These are phyloP conservation scores for Piscicola geometra DNA, from an alignment of 2,888 invertebrate genomes.

Conservation along the genomic window DNA sequence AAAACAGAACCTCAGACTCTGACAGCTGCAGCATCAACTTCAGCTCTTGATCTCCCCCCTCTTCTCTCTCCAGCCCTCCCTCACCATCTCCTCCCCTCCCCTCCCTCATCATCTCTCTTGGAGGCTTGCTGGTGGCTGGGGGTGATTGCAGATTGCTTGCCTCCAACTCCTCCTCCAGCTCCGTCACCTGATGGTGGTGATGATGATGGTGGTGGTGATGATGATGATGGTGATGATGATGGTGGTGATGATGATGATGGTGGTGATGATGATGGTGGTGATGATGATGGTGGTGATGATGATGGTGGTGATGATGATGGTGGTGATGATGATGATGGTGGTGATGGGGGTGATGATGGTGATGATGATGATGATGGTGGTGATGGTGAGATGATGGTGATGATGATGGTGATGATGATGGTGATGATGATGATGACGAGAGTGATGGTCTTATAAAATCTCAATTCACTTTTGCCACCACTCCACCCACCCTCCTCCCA, in stretches of 20 bases:
- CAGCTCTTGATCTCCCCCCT: slow-evolving; percentile 63
- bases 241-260: neutral
- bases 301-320: neutral
- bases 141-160: slow-evolving; percentile 71
- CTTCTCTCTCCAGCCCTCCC: slow-evolving; percentile 74
- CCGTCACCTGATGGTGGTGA: slow-evolving; percentile 62
- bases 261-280: neutral
- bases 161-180: slow-evolving; percentile 32
- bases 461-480: no score
- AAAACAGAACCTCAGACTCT: slow-evolving; percentile 71
- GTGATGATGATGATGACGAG: slow-evolving; percentile 5
- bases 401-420: slow-evolving; percentile 63
- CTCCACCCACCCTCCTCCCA: no score
- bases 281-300: neutral
- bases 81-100: slow-evolving; percentile 56
- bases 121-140: no score
- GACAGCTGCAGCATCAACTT: slow-evolving; percentile 78
- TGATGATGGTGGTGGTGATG: slow-evolving; percentile 10
- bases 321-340: neutral
- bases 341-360: no score
- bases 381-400: slow-evolving; percentile 59
- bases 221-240: neutral
- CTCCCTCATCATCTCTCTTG: no score
- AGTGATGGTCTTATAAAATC: slow-evolving; percentile 1
- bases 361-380: no score